Conservation (phyloP, 2,113 vertebrate genomes). For the Dasyornis broadbenti region DNA sequence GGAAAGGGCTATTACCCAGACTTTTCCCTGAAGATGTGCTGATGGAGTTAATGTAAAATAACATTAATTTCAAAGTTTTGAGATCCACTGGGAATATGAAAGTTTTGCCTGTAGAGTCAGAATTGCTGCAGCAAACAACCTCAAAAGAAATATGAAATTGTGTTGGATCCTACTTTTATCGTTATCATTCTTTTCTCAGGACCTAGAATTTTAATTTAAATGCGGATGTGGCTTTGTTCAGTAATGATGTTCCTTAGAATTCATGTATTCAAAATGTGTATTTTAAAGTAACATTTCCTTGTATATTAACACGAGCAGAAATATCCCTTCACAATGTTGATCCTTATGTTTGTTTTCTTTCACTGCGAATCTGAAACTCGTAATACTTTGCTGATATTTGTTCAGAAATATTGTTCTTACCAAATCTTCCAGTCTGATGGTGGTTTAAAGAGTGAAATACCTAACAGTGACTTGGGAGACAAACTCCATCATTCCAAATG, state of each 20-base stretch:
- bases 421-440: not conserved
- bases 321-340: not conserved
- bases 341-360: not conserved
- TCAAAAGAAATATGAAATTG: not conserved
- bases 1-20: not conserved
- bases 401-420: not conserved
- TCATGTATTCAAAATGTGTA: not conserved
- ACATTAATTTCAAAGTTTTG: not conserved
- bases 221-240: not conserved
- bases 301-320: not conserved
- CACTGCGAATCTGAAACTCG: not conserved
- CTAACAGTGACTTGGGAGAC: not conserved
- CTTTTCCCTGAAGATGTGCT: not conserved
- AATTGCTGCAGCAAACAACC: not conserved
- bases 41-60: not conserved
- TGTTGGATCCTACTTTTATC: not conserved
- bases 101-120: not conserved
- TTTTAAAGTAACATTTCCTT: not conserved
- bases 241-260: not conserved
- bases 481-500: not conserved
- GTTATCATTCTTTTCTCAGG: not conserved
- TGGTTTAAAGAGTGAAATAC: not conserved
- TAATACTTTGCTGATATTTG: not conserved
- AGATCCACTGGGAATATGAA: not conserved
- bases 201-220: not conserved